These are phyloP conservation scores for Aphaenogaster rudis DNA, from an alignment of 1,140 invertebrate genomes.

Conservation along the genomic window DNA sequence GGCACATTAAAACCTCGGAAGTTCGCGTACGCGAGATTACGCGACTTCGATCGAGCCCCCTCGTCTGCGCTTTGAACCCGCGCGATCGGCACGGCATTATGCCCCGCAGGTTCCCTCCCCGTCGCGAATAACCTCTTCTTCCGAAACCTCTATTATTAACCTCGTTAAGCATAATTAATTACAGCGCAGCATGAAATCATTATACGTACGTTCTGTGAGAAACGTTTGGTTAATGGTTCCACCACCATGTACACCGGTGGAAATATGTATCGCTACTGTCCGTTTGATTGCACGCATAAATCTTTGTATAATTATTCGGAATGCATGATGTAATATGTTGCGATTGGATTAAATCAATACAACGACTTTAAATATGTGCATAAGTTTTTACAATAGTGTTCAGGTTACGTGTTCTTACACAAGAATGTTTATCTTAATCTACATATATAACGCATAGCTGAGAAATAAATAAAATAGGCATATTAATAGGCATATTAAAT, in stretches of 20 bases:
- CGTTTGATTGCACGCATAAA: background rate
- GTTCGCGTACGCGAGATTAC: slow-evolving; percentile 47
- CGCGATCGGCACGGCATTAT: slow-evolving; percentile 31
- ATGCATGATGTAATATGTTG: slow-evolving; percentile 7
- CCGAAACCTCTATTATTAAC: slow-evolving; percentile 35
- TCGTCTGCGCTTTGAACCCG: background rate
- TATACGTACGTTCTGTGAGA: slow-evolving; percentile 43
- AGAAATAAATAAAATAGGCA: background rate
- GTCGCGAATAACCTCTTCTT: background rate
- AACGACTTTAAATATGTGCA: background rate
- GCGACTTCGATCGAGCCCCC: slow-evolving; percentile 52
- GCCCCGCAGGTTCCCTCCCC: background rate
- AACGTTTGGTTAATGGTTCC: slow-evolving; percentile 60
- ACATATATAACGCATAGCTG: background rate
- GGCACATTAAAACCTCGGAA: slow-evolving; percentile 65
- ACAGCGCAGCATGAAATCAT: slow-evolving; percentile 53
- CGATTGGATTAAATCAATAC: background rate
- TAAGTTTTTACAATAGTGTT: background rate
- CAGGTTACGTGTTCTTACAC: background rate
- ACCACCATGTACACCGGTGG: background rate
- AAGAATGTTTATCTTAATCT: background rate
- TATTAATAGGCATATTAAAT: background rate
- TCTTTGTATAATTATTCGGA: slow-evolving; percentile 24
- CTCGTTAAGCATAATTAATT: slow-evolving; percentile 69
- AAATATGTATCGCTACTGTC: slow-evolving; percentile 33